These are phyloP conservation scores for Tamias sibiricus DNA, from an alignment of 2,113 vertebrate genomes.

Conservation along the genomic window DNA sequence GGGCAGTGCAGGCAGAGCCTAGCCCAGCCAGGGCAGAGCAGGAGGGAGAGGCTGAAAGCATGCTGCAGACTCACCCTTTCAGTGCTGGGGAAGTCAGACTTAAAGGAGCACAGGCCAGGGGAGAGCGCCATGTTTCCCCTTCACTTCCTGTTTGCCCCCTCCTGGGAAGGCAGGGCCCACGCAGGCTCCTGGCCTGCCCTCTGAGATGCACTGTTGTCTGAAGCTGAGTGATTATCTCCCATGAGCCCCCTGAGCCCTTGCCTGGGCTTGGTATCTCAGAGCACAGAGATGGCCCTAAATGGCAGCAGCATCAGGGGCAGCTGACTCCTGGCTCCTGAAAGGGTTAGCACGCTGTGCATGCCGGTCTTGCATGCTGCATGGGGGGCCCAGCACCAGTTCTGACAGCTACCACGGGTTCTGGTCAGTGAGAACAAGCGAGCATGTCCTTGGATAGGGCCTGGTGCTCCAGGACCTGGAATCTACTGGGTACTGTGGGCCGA, in stretches of 20 bases:
- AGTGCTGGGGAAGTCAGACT: constrained; percentile 48
- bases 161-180: neutral
- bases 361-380: constrained; percentile 71
- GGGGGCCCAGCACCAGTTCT: neutral
- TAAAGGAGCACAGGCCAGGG: neutral
- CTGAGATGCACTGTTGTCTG: neutral
- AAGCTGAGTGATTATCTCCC: neutral
- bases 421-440: neutral
- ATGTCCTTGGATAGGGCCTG: neutral
- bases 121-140: neutral
- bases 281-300: neutral
- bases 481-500: neutral
- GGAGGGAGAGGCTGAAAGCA: constrained; percentile 63
- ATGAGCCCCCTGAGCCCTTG: neutral
- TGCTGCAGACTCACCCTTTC: constrained; percentile 82
- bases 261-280: neutral
- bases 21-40: neutral
- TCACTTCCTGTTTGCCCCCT: neutral
- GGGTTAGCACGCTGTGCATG: constrained; percentile 55
- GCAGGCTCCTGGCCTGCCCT: neutral
- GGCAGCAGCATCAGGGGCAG: neutral
- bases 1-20: constrained; percentile 50
- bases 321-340: constrained; percentile 27
- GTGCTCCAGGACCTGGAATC: constrained; percentile 33
- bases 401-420: neutral